Evolutionary conservation across 2,113 vertebrate genomes (phyloP), one percentile per base, ranked within the genome.

Genomic region (Callipepla californica): DNA sequence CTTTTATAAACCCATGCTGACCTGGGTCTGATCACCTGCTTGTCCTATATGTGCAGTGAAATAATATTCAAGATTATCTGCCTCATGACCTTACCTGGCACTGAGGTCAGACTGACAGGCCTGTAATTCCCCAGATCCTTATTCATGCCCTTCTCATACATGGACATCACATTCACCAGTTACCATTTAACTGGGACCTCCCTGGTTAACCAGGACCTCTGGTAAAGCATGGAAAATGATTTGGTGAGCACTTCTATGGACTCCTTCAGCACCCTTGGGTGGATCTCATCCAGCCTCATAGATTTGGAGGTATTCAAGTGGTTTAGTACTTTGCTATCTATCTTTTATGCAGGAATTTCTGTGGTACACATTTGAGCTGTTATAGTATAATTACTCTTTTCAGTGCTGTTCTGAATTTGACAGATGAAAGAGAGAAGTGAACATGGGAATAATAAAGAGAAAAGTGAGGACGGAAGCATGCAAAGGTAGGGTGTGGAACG

Each of bases 341-440:
- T 40, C 26, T 28, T 65, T 25, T 9, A 85, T 72, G 34, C 23
- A 77, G 45, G 25, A 84, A 66, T 55, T 74, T 79, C 55, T 57
- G 40, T 2, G 32, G 0, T 18, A 63, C 13, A 7, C 13, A 55
- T 78, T 63, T 2, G 4, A 2, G 44, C 28, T 38, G 1, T 55
- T 76, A n/a, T 28, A 50, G 13, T 11, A 25, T 7, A 85, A 13
- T 10, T n/a, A 76, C 68, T 15, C 2, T 82, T 81, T 47, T 76
- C 13, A 82, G 51, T 63, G 17, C 11, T 44, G 36, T 65, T 81
- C 70, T 63, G 67, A 55, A 13, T 42, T 5, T 61, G 44, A 85
- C 38, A 93, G 22, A 30, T 34, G 17, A 77, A 82, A 82, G 44
- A 55, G n/a, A 69, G 9, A 10, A 67, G 9, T 61, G 38, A 75